A percentile compares a stretch with the other conserved stretches of the same genome.
Evolutionary conservation across 2,797 vertebrate genomes (phyloP).

Genomic region (Numenius phaeopus): DNA sequence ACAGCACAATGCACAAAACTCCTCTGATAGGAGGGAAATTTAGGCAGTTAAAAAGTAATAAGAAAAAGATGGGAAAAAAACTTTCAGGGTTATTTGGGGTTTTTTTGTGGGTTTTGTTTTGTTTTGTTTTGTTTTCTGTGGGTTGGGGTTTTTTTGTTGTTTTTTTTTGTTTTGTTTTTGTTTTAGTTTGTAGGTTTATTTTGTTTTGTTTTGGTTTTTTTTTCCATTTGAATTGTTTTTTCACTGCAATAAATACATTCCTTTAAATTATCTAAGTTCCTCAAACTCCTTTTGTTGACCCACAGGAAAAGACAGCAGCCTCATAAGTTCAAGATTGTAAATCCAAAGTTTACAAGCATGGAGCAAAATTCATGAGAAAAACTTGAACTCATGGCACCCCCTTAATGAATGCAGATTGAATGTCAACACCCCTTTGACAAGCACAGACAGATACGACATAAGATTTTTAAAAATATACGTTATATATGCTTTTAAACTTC

Average conservation of each 20-base stretch:
- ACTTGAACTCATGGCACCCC: conserved; percentile 20
- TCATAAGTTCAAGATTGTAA: conserved; percentile 56
- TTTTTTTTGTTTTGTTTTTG: background rate
- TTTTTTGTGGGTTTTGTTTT: background rate
- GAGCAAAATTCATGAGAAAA: conserved; percentile 67
- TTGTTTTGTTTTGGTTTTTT: background rate
- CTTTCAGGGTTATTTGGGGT: background rate
- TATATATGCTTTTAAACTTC: background rate
- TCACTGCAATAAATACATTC: conserved; percentile 38
- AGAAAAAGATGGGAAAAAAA: background rate
- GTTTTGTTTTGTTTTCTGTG: background rate
- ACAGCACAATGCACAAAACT: background rate
- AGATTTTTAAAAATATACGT: background rate
- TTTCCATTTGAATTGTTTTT: background rate
- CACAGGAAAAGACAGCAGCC: background rate
- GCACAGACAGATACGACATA: background rate
- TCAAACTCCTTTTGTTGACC: conserved; percentile 49
- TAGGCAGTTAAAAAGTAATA: background rate
- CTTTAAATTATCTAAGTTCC: conserved; percentile 46
- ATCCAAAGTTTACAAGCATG: conserved; percentile 54
- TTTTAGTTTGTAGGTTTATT: background rate
- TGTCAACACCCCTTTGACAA: background rate
- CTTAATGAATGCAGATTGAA: background rate
- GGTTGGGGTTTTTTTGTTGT: too few relatives aligned
- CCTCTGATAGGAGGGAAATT: background rate